A percentile compares a stretch with the other conserved stretches of the same genome.
phyloP scores from a whole-genome alignment of 2,113 vertebrate species.

The Onychostoma macrolepis region DNA sequence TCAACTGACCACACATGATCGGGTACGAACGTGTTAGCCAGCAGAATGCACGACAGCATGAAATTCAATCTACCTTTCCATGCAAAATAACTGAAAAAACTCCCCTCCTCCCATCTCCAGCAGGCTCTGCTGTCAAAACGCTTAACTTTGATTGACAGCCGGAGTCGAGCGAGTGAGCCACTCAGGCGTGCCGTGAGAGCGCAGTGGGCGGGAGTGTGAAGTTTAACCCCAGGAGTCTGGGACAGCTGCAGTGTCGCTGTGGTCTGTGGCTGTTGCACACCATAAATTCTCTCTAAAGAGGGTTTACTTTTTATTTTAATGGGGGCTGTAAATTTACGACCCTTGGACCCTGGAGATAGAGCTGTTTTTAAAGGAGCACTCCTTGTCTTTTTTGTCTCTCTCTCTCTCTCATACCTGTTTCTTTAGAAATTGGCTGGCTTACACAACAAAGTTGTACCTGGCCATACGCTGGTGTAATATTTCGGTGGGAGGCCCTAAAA shows the following conservation, averaged over 20 bases:
- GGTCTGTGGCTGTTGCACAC: slow-evolving; percentile 65
- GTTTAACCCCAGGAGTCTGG: slow-evolving; percentile 66
- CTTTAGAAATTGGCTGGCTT: background rate
- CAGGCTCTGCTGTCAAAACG: slow-evolving; percentile 58
- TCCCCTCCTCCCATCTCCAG: slow-evolving; percentile 4
- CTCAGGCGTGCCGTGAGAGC: slow-evolving; percentile 59
- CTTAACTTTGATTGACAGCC: slow-evolving; percentile 66
- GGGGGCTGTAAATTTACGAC: slow-evolving; percentile 72
- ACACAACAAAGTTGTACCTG: background rate
- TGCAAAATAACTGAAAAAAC: background rate
- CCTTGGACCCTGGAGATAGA: slow-evolving; percentile 53
- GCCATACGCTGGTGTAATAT: background rate
- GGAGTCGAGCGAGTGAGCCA: slow-evolving; percentile 51
- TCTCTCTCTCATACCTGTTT: slow-evolving; percentile 30
- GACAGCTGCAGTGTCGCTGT: slow-evolving; percentile 69
- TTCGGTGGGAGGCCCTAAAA: background rate
- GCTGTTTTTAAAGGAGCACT: slow-evolving; percentile 65
- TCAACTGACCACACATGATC: slow-evolving; percentile 46
- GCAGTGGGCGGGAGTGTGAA: slow-evolving; percentile 44
- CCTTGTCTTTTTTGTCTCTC: slow-evolving; percentile 45
- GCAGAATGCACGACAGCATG: slow-evolving; percentile 25
- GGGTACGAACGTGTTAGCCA: background rate
- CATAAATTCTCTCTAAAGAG: slow-evolving; percentile 78
- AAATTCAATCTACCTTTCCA: slow-evolving; percentile 40
- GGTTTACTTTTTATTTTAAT: slow-evolving; percentile 79